Evolutionary conservation across 2,113 vertebrate genomes (phyloP).

Genomic region (Zeus faber): DNA sequence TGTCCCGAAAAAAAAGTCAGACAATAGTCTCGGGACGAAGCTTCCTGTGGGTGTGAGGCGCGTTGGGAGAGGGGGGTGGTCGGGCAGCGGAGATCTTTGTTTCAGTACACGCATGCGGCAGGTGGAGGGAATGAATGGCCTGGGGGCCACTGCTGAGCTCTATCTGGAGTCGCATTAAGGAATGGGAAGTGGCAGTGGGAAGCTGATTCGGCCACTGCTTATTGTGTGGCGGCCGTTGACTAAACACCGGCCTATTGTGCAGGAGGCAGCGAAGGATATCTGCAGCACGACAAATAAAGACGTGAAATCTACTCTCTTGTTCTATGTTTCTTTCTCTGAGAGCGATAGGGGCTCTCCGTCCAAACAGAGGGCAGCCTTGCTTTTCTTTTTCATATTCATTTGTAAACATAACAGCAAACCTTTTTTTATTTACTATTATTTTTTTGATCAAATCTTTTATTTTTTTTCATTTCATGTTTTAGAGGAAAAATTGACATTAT

Average conservation of each 20-base stretch:
- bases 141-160: conserved; percentile 16
- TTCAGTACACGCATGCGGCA: conserved; percentile 41
- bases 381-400: no score
- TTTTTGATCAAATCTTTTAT: neutral
- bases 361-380: no score
- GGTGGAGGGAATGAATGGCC: conserved; percentile 57
- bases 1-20: conserved; percentile 37
- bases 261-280: conserved; percentile 1
- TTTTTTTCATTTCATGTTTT: no score
- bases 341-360: no score
- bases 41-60: conserved; percentile 5
- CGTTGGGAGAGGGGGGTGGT: conserved; percentile 9
- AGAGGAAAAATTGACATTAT: no score
- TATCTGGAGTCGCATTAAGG: conserved; percentile 38
- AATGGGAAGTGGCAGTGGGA: no score
- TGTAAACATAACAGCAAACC: no score
- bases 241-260: conserved; percentile 42
- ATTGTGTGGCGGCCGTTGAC: conserved; percentile 34
- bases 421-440: no score
- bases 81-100: conserved; percentile 27
- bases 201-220: conserved; percentile 44
- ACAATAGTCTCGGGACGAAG: conserved; percentile 52
- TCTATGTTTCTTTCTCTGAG: conserved; percentile 1
- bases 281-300: conserved; percentile 2
- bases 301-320: conserved; percentile 12